phyloP scores from a whole-genome alignment of 1,140 invertebrate genomes.

The Sipha flava region DNA sequence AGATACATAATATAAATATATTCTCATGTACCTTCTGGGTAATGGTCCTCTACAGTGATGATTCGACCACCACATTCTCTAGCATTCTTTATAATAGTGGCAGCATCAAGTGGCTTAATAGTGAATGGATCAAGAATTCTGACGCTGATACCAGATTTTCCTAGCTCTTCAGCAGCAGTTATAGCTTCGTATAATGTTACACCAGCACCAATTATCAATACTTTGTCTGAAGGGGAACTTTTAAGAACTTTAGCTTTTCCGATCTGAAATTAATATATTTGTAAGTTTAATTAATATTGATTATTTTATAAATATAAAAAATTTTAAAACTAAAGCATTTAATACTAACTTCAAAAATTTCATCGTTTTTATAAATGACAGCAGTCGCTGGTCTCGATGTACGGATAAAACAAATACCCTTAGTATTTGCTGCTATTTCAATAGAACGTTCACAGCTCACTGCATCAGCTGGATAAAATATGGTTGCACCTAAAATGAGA shows the following conservation, averaged over 20 bases:
- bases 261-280: constrained; percentile 45
- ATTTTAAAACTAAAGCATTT: not conserved
- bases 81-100: constrained; percentile 68
- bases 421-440: constrained; percentile 91
- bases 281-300: not conserved
- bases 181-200: constrained; percentile 88
- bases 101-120: constrained; percentile 86
- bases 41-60: constrained; percentile 96
- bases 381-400: constrained; percentile 85
- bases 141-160: constrained; percentile 57
- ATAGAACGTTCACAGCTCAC: constrained; percentile 87
- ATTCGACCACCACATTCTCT: constrained; percentile 70
- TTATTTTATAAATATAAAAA: not conserved
- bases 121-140: constrained; percentile 91
- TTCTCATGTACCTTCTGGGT: constrained; percentile 62
- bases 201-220: constrained; percentile 82
- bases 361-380: constrained; percentile 81
- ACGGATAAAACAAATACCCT: constrained; percentile 91
- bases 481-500: constrained; percentile 56
- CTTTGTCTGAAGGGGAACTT: constrained; percentile 63
- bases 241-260: constrained; percentile 74
- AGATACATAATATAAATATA: not conserved
- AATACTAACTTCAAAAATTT: constrained; percentile 61
- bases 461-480: constrained; percentile 96
- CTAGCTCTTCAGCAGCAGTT: constrained; percentile 70